These are phyloP conservation scores for Miichthys miiuy DNA, from an alignment of 2,797 vertebrate species.

Conservation along the genomic window DNA sequence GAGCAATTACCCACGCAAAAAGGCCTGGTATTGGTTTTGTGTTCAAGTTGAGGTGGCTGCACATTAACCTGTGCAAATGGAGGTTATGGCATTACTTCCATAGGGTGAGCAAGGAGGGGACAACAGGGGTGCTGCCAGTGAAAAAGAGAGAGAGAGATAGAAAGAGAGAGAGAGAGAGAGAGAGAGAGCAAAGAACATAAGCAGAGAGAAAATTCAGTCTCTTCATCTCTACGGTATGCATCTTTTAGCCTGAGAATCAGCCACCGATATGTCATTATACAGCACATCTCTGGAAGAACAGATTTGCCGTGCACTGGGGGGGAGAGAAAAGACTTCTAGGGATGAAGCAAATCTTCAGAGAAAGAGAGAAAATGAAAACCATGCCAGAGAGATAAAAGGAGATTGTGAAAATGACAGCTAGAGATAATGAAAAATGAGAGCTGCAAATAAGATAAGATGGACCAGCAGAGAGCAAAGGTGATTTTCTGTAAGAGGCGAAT, in stretches of 20 bases:
- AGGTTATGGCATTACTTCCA: slow-evolving; percentile 79
- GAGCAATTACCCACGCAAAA: slow-evolving; percentile 71
- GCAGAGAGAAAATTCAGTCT: slow-evolving; percentile 38
- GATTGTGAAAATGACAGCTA: slow-evolving; percentile 56
- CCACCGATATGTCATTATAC: slow-evolving; percentile 50
- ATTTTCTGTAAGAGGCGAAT: slow-evolving; percentile 55
- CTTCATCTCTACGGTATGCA: slow-evolving; percentile 25
- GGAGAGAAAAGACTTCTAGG: slow-evolving; percentile 34
- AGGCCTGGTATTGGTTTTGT: slow-evolving; percentile 70
- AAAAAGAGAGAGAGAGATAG: slow-evolving; percentile 30
- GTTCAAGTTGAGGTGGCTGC: slow-evolving; percentile 79
- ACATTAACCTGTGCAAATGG: slow-evolving; percentile 87
- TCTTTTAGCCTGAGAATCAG: slow-evolving; percentile 44
- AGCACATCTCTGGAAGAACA: slow-evolving; percentile 42
- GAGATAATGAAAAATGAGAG: slow-evolving; percentile 64
- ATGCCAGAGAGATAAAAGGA: slow-evolving; percentile 60
- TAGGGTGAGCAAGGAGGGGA: slow-evolving; percentile 54
- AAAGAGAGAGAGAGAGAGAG: slow-evolving; percentile 32
- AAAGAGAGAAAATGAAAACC: slow-evolving; percentile 62
- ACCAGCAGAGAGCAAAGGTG: slow-evolving; percentile 47
- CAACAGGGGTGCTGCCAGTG: slow-evolving; percentile 64
- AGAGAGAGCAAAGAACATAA: slow-evolving; percentile 35
- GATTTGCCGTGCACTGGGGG: slow-evolving; percentile 47
- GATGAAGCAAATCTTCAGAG: slow-evolving; percentile 64
- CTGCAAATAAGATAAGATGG: slow-evolving; percentile 43